Base-by-base conservation (phyloP, 2,113 vertebrate genomes). In the Ochotona princeps region DNA sequence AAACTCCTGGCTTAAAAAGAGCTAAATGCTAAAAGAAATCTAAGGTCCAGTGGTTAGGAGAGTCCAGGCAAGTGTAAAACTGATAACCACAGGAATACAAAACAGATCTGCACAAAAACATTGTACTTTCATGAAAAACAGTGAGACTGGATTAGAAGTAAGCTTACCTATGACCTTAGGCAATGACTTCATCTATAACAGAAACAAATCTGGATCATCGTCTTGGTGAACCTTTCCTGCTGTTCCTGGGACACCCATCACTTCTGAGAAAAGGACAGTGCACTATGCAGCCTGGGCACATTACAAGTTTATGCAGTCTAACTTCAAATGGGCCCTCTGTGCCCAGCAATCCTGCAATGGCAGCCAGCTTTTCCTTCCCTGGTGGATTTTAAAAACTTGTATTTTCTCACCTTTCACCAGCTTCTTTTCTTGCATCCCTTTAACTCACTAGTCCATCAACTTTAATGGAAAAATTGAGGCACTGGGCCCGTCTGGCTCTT, bases 121-220 rank as follows among this genome's bases (percentile, higher is more conserved):
- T 0, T 89, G 23, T 35, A 15, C 63, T 76, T 91, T 81, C 26
- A 83, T 49, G 21, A 30, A 35, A 54, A 87, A 69, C 20, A 85
- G n/a, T 70, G 15, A 83, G 20, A 84, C 51, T 0, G 0, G 14
- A 73, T 83, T 76, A 86, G 10, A 80, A 5, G 73, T 11, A 85
- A 76, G 57, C 69, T 0, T 67, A 83, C 70, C 5, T 73, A 66
- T 63, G 66, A 91, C n/a, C 76, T 83, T 78, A 54, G 25, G 35
- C 35, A 94, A 92, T 84, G 89, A 76, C 32, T 78, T 89, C 83
- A 92, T 73, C 87, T 21, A 6, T 61, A 95, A 80, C 25, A n/a
- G 76, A 83, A 54, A 94, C 38, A 94, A 89, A 89, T 8, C 47
- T 76, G 25, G 61, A 82, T 88, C n/a, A 44, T 1, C 21, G 44